Percentiles rank a stretch among this genome's conserved stretches.
Conservation (phyloP, 2,797 vertebrate genomes). For the Lagocephalus sceleratus region DNA sequence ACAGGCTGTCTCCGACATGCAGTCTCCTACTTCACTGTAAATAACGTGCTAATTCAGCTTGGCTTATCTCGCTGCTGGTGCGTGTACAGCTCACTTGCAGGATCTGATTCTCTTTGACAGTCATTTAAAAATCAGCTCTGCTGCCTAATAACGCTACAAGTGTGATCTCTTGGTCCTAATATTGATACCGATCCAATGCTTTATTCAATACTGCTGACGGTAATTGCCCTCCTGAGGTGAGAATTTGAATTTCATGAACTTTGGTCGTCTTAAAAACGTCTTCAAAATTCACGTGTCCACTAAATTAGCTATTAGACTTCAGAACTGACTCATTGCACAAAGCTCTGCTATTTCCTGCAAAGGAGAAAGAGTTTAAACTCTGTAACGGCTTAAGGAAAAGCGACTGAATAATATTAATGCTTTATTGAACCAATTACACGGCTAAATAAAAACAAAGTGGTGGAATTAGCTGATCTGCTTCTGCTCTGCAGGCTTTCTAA, state of each 20-base stretch:
- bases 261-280: background rate
- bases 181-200: constrained; percentile 17
- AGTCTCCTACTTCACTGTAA: background rate
- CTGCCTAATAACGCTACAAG: constrained; percentile 11
- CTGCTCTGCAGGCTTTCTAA: no score
- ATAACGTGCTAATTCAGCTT: background rate
- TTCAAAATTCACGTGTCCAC: no score
- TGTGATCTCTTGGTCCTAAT: constrained; percentile 6
- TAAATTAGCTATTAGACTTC: no score
- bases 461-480: no score
- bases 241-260: constrained; percentile 4
- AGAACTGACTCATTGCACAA: background rate
- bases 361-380: background rate
- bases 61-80: constrained; percentile 1
- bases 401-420: no score
- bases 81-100: constrained; percentile 1
- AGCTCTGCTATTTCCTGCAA: no score
- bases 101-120: background rate
- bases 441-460: no score
- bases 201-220: constrained; percentile 14
- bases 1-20: constrained; percentile 7
- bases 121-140: background rate
- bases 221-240: constrained; percentile 8
- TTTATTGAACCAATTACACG: no score
- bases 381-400: no score